Evolutionary conservation across 2,797 vertebrate species (phyloP).

Genomic region (Lepidocolaptes lacrymiger): DNA sequence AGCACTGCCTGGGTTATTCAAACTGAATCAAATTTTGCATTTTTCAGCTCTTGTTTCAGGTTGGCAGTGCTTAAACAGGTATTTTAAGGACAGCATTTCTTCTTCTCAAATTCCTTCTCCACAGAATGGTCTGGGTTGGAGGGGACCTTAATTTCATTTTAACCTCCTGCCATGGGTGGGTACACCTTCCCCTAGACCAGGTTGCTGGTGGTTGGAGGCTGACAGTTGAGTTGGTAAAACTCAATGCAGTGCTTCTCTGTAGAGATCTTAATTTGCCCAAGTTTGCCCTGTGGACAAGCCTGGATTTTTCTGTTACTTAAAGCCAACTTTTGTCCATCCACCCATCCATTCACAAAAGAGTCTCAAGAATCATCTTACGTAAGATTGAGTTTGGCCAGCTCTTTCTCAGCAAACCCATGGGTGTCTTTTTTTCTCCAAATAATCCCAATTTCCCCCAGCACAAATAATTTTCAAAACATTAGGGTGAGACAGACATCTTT

Average conservation of each 20-base stretch:
- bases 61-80: background rate
- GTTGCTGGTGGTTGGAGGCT: background rate
- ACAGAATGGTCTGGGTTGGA: background rate
- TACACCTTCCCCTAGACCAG: background rate
- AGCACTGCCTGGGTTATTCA: fast-evolving
- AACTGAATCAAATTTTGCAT: background rate
- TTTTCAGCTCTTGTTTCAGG: background rate
- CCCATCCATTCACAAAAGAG: background rate
- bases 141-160: background rate
- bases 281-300: background rate
- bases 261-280: background rate
- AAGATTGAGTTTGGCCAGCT: background rate
- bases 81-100: background rate
- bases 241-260: fast-evolving
- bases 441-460: fast-evolving
- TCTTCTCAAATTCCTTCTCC: background rate
- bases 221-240: fast-evolving
- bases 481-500: background rate
- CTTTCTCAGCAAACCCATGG: background rate
- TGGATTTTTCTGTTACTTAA: background rate
- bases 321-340: background rate
- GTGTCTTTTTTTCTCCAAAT: background rate
- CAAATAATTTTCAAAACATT: background rate
- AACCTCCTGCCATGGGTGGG: background rate
- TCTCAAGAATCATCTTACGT: fast-evolving